Evolutionary conservation across 2,888 invertebrate species (phyloP), one percentile per base, ranked within the genome.

Genomic region (Melinaea marsaeus): DNA sequence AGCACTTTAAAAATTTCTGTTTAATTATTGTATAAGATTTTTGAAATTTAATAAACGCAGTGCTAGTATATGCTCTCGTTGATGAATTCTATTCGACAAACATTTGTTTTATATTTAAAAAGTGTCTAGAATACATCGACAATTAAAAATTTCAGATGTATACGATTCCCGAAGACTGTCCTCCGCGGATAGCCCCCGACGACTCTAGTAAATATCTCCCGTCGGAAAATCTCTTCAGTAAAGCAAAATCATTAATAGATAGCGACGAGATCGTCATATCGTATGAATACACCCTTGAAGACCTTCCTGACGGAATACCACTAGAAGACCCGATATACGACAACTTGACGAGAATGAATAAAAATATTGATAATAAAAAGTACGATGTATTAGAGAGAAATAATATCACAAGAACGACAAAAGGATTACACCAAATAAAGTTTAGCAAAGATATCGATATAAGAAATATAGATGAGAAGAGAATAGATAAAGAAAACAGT

Each of bases 121-220:
- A 9, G 42, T 42, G 9, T 9, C 1, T 9, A 42, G 3, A 6
- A 42, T 42, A 9, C 3, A 9, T 9, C 1, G 1, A 5, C 9
- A 7, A 42, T 3, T 42, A 9, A 3, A 35, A 11, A 57, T 63
- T 74, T 9, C 78, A 91, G 91, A 80, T 83, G 66, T 91, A 84
- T 72, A 85, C 87, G 3, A 88, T 91, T 55, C 86, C 90, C 13
- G 90, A 90, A 74, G 86, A 88, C 54, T 91, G 91, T 64, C 89
- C 85, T 9, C 70, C 88, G 0, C 76, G 80, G 35, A 78, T 85
- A 60, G 67, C 78, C 32, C 51, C 13, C 0, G 78, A 83, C 58
- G 79, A 85, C 22, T 66, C 77, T 7, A 76, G 79, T 48, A 74
- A 83, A 58, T 84, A 86, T 62, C 63, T 75, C 2, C 57, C 77